A percentile compares a stretch with the other conserved stretches of the same genome.
phyloP scores from a whole-genome alignment of 2,113 vertebrate species.

The Xiphophorus maculatus region DNA sequence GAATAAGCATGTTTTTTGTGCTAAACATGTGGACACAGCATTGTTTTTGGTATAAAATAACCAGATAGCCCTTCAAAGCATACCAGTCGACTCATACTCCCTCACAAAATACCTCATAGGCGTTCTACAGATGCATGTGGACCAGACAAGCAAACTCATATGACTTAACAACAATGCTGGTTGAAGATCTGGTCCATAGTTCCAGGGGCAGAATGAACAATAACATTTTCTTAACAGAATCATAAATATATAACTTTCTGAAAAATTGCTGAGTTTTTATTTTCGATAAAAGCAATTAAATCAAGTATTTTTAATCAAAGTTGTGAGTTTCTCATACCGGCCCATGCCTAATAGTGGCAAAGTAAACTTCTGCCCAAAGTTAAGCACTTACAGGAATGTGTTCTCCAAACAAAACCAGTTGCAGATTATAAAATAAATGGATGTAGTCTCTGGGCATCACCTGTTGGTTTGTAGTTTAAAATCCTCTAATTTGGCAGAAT shows the following conservation, averaged over 20 bases:
- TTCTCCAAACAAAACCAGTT: background rate
- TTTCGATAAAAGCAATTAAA: background rate
- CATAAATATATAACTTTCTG: background rate
- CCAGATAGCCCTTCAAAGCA: background rate
- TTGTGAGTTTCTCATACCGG: background rate
- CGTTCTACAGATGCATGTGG: background rate
- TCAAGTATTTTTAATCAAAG: background rate
- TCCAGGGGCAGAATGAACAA: no score
- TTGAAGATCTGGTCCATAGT: no score
- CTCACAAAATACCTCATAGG: no score
- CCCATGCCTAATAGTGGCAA: background rate
- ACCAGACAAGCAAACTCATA: background rate
- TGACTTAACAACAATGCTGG: no score
- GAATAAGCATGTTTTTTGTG: background rate
- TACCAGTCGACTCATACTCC: background rate
- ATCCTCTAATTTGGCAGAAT: background rate
- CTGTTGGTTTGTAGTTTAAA: background rate
- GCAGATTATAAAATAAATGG: background rate
- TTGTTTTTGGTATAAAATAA: background rate
- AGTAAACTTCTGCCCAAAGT: background rate
- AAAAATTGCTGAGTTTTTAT: background rate
- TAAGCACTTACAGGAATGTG: background rate
- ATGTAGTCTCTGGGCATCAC: background rate
- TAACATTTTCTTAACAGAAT: no score
- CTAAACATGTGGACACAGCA: background rate